phyloP scores from a whole-genome alignment of 1,140 invertebrate species.

The Pentalonia nigronervosa region DNA sequence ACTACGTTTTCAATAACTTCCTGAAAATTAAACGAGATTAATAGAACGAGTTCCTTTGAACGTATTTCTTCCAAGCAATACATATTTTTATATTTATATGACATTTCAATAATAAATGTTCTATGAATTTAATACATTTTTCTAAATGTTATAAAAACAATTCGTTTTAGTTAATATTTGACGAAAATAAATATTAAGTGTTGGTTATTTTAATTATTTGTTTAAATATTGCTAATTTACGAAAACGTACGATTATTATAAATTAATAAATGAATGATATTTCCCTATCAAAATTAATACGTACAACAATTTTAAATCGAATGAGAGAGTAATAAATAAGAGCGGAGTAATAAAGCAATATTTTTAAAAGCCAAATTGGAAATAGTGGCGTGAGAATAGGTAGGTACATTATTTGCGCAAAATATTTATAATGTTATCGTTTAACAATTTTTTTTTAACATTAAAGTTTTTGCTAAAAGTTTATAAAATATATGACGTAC shows the following conservation, averaged over 20 bases:
- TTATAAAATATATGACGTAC: not conserved
- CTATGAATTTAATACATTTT: not conserved
- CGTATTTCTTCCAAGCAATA: too few species aligned
- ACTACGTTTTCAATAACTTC: too few species aligned
- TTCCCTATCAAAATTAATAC: not conserved
- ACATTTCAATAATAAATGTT: accelerated
- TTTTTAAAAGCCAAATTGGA: not conserved
- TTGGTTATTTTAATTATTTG: not conserved
- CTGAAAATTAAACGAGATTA: too few species aligned
- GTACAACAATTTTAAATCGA: not conserved
- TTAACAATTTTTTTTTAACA: not conserved
- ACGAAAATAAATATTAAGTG: not conserved
- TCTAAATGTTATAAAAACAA: not conserved
- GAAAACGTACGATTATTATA: not conserved
- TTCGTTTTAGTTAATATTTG: not conserved
- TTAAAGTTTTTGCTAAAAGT: not conserved
- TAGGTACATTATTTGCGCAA: not conserved
- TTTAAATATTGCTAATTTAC: not conserved
- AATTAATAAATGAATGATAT: not conserved
- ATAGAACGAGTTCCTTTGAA: too few species aligned
- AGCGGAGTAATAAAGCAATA: not conserved
- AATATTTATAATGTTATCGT: not conserved
- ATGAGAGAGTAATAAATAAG: not conserved
- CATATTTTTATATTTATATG: not conserved
- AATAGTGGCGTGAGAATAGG: not conserved